These are phyloP conservation scores for Antheraea pernyi DNA, from an alignment of 1,140 invertebrate species.

Conservation along the genomic window DNA sequence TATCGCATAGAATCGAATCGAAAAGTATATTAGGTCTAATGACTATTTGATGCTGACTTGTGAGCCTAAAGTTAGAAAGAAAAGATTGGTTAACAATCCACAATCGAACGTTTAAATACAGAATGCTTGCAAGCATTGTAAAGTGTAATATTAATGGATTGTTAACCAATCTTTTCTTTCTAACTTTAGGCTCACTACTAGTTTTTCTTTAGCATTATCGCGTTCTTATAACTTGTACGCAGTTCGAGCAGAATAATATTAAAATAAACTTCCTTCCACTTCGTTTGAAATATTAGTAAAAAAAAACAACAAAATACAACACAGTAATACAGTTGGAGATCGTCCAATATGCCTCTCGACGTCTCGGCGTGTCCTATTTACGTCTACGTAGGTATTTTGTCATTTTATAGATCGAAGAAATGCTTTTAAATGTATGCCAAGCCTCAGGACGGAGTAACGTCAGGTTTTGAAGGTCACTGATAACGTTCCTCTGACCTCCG, in stretches of 20 bases:
- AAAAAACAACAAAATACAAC: background rate
- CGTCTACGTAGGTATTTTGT: constrained; percentile 1
- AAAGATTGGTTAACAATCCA: too few relatives aligned
- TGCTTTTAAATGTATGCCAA: background rate
- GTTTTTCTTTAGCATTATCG: background rate
- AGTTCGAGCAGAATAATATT: background rate
- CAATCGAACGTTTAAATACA: too few relatives aligned
- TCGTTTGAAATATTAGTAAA: background rate
- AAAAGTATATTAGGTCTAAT: too few relatives aligned
- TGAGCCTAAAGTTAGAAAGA: too few relatives aligned
- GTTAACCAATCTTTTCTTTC: too few relatives aligned
- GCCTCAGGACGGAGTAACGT: background rate
- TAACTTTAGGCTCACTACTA: too few relatives aligned
- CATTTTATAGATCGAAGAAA: background rate
- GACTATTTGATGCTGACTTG: too few relatives aligned
- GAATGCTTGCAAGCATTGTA: too few relatives aligned
- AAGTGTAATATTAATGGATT: too few relatives aligned
- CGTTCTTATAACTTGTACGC: background rate
- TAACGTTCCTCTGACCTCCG: background rate
- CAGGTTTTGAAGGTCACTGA: background rate
- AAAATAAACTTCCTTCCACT: background rate
- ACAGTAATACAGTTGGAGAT: constrained; percentile 9
- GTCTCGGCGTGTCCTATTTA: background rate
- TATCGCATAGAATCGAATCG: too few relatives aligned
- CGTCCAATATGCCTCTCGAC: constrained; percentile 10